Base-by-base conservation (phyloP, 2,888 invertebrate species). In the Melipona beecheii region DNA sequence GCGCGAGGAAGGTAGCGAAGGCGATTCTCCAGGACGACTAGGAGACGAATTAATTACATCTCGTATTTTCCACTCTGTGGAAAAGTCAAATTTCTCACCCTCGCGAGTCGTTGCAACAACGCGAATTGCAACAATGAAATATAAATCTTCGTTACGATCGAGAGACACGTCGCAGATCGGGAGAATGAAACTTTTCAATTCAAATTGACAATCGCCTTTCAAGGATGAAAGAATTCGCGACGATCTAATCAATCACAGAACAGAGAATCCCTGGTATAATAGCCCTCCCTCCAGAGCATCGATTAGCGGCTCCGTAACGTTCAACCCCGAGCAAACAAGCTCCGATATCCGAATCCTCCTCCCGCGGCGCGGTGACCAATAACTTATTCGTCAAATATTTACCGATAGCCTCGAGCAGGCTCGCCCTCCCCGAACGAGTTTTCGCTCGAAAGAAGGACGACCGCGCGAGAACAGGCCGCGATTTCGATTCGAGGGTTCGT, bases 301-400 rank as follows among this genome's bases (percentile, higher is more conserved):
- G 58, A 71, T 71, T 36, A 56, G 19, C 21, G 24, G 19, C 24
- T 58, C n/a, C 2, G 21, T n/a, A 43, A 36, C 54, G 60, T 24
- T 24, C 60, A 43, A 58, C 4, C 36, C 24, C n/a, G 9, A 13
- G 64, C 15, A 54, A 74, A 65, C 73, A 36, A 24, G 36, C 27
- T 43, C 43, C 43, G 19, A 49, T 50, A 21, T 49, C 11, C 64
- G 19, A 11, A n/a, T n/a, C n/a, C 24, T n/a, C n/a, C 24, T 13
- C 9, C 31, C 21, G n/a, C n/a, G 15, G 15, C 13, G n/a, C 13
- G n/a, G 4, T 62, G 31, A 73, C 62, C 64, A 58, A 66, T 54
- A 54, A 31, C 24, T 13, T 49, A 24, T 56, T 27, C 15, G 56
- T 21, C 56, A 56, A 66, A 68, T 49, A 50, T 75, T 68, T 75